Conservation (phyloP, 1,140 invertebrate species). For the Teleogryllus occipitalis region DNA sequence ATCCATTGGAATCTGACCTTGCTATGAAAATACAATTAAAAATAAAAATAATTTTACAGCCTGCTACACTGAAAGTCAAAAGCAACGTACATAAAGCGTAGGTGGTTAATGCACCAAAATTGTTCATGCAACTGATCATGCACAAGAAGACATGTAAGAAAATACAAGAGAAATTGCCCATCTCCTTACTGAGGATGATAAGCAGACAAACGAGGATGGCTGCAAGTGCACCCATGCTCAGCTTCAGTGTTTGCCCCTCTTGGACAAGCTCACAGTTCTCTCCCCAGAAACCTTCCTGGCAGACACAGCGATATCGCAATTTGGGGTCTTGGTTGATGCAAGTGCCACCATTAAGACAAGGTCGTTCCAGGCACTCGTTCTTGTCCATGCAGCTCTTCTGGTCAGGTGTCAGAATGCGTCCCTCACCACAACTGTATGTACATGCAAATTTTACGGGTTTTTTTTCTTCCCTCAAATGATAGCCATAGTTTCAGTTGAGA, state of each 20-base stretch:
- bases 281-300: conserved; percentile 85
- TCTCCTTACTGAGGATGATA: conserved; percentile 81
- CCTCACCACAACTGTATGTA: conserved; percentile 73
- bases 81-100: not conserved
- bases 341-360: conserved; percentile 81
- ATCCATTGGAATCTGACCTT: conserved; percentile 4
- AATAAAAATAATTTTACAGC: not conserved
- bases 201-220: conserved; percentile 89
- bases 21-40: conserved; percentile 13
- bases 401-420: conserved; percentile 77
- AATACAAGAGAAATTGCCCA: conserved; percentile 11
- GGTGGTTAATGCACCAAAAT: not conserved
- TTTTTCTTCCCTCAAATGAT: too few species aligned
- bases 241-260: conserved; percentile 83
- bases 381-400: conserved; percentile 87
- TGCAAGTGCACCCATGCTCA: conserved; percentile 87
- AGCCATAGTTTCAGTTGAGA: too few species aligned
- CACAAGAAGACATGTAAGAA: not conserved
- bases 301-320: conserved; percentile 72
- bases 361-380: conserved; percentile 86
- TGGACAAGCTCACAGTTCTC: conserved; percentile 88
- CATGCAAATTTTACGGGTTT: not conserved
- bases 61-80: not conserved
- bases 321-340: conserved; percentile 83
- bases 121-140: not conserved